Evolutionary conservation across 2,888 invertebrate species (phyloP).

Genomic region (Dexiosoma caninum): DNA sequence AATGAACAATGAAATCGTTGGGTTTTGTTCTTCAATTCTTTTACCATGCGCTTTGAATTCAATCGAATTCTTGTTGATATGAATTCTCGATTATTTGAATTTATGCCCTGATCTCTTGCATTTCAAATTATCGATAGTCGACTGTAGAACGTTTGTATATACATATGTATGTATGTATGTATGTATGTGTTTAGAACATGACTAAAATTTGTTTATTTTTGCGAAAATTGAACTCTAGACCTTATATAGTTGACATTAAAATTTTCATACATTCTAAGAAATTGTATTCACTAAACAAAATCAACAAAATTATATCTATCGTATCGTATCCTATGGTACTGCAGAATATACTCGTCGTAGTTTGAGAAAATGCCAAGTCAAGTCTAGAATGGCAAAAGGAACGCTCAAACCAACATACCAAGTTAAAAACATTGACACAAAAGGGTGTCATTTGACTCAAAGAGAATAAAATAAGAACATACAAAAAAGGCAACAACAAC

Average conservation of each 20-base stretch:
- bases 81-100: no score
- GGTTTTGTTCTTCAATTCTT: no score
- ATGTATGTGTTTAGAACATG: constrained; percentile 57
- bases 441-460: constrained; percentile 64
- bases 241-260: constrained; percentile 59
- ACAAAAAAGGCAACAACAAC: constrained; percentile 28
- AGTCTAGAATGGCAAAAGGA: constrained; percentile 53
- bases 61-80: no score
- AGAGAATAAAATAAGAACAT: constrained; percentile 51
- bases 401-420: constrained; percentile 1
- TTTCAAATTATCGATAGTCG: no score
- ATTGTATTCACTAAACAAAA: constrained; percentile 42
- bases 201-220: constrained; percentile 63
- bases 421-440: constrained; percentile 56
- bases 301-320: constrained; percentile 50
- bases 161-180: neutral
- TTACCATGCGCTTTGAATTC: no score
- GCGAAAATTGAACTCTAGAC: constrained; percentile 57
- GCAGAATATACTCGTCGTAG: constrained; percentile 24
- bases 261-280: constrained; percentile 38
- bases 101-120: no score
- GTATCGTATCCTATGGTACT: constrained; percentile 14
- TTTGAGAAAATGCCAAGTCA: constrained; percentile 52
- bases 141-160: no score
- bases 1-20: no score